phyloP scores from a whole-genome alignment of 1,140 invertebrate species.

The Leptinotarsa defecta region DNA sequence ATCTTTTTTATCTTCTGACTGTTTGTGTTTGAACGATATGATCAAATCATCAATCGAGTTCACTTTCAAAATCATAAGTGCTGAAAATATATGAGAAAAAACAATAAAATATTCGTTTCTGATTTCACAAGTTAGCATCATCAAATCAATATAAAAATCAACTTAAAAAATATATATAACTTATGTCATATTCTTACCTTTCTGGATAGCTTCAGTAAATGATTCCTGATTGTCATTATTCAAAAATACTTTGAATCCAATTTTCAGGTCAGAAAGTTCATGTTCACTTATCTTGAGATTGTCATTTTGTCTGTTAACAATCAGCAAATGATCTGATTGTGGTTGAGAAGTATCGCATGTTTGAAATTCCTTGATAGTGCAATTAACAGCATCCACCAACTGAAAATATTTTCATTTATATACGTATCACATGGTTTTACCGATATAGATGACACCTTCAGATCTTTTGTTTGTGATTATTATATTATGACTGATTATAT shows the following conservation, averaged over 20 bases:
- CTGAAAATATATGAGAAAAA: conserved; percentile 57
- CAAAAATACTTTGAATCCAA: conserved; percentile 68
- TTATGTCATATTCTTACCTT: conserved; percentile 54
- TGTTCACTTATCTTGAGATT: conserved; percentile 67
- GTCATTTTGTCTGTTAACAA: conserved; percentile 60
- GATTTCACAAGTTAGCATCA: no score
- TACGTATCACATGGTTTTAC: no score
- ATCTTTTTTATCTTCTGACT: conserved; percentile 59
- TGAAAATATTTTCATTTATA: conserved; percentile 54
- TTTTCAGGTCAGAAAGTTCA: conserved; percentile 66
- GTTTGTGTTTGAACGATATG: conserved; percentile 67
- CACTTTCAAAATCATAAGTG: conserved; percentile 67
- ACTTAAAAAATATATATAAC: neutral
- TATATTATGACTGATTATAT: no score
- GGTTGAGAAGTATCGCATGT: conserved; percentile 48
- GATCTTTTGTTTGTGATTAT: no score
- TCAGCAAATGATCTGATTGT: conserved; percentile 52
- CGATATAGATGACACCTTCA: no score
- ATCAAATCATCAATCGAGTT: conserved; percentile 75
- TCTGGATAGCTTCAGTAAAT: conserved; percentile 62
- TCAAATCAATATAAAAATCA: neutral
- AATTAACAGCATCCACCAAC: conserved; percentile 74
- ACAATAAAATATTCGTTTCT: neutral
- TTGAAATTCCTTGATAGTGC: conserved; percentile 64
- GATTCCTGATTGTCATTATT: conserved; percentile 61